These are phyloP conservation scores for Ranitomeya variabilis DNA, from an alignment of 2,113 vertebrate genomes.

Conservation along the genomic window DNA sequence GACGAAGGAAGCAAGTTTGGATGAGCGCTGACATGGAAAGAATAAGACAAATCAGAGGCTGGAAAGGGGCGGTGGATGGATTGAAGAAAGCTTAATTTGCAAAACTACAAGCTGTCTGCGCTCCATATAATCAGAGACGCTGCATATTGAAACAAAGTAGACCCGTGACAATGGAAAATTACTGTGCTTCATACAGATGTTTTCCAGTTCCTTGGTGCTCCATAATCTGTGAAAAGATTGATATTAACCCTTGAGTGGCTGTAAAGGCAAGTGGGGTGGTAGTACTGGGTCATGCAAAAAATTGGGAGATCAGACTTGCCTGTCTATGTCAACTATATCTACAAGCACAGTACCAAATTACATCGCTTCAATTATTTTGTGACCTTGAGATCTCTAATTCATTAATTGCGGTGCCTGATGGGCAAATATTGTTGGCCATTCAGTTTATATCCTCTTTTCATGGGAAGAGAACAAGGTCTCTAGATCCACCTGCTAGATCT, in stretches of 20 bases:
- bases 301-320: neutral
- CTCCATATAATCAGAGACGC: constrained; percentile 35
- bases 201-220: constrained; percentile 12
- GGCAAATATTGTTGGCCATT: neutral
- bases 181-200: constrained; percentile 22
- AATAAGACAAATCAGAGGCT: constrained; percentile 47
- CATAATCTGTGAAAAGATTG: neutral
- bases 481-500: too few relatives aligned
- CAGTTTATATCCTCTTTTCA: neutral
- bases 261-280: neutral
- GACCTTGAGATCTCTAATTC: neutral
- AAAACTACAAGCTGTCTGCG: constrained; percentile 15
- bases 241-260: constrained; percentile 23
- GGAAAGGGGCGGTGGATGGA: constrained; percentile 8
- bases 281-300: neutral
- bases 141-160: constrained; percentile 22
- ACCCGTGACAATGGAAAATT: constrained; percentile 40
- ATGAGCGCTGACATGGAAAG: constrained; percentile 27
- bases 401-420: neutral
- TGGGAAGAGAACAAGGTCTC: too few relatives aligned
- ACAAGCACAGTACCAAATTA: neutral
- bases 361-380: neutral
- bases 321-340: neutral
- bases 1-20: constrained; percentile 24
- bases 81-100: constrained; percentile 47